Evolutionary conservation across 2,888 invertebrate genomes (phyloP), one percentile per base, ranked within the genome.

Genomic region (Lepas anatifera): DNA sequence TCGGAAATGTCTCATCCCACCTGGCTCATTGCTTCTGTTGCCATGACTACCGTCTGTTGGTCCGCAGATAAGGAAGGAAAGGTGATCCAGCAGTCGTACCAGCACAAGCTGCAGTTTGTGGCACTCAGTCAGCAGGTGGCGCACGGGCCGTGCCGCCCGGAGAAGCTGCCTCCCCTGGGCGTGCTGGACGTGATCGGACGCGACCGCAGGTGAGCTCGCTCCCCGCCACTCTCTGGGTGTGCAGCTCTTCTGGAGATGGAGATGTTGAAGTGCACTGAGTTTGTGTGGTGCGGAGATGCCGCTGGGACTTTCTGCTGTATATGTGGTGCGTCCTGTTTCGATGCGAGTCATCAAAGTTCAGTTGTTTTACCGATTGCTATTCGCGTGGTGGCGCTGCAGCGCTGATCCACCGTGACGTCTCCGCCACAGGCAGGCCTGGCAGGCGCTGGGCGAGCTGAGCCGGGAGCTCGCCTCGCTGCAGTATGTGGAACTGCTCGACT

Each of bases 11-110:
- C 11, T 16, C 16, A 41, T 16, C 41, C 41, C 10, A 4, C 41
- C 1, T 4, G 41, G 16, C 41, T 41, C 41, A 16, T 16, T 41
- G 41, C 10, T 13, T 41, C 41, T 41, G 4, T 10, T 41, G 2
- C 4, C 1, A 41, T 41, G 10, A 41, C 1, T 41, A 41, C 1
- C 11, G 16, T 11, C 25, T 1, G 50, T 0, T 74, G 71, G 74
- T 74, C 83, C 83, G 25, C 81, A 96, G 97, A 97, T 80, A 96
- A 97, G 82, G 92, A 94, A 82, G 96, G 96, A n/a, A 97, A 96
- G 83, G 97, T 95, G 3, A 85, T 97, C 67, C 94, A 95, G 77
- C 84, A 96, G 72, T 92, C 93, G 66, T 98, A 97, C 80, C 91
- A 93, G 80, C 95, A 97, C 78, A 92, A 94, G 78, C 81, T 96